Evolutionary conservation across 2,113 vertebrate genomes (phyloP).

Genomic region (Plectropomus leopardus): DNA sequence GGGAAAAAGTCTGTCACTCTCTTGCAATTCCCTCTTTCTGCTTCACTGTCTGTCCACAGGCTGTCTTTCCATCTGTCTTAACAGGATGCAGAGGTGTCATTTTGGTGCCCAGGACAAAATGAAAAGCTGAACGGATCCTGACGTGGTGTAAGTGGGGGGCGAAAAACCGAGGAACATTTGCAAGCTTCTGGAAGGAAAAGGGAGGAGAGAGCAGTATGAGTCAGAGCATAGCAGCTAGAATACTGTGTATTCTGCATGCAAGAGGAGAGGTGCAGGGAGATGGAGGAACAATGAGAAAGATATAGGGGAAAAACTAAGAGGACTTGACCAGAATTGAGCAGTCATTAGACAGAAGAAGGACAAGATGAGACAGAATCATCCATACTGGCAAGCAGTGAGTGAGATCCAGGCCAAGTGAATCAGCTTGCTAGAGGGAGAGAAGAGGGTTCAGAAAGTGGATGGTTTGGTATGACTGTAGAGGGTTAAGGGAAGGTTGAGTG

Average conservation of each 20-base stretch:
- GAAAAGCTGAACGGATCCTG: slow-evolving; percentile 44
- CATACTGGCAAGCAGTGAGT: slow-evolving; percentile 31
- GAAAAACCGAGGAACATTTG: slow-evolving; percentile 43
- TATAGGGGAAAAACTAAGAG: slow-evolving; percentile 19
- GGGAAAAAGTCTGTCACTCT: slow-evolving; percentile 14
- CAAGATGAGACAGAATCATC: slow-evolving; percentile 50
- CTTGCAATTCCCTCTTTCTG: slow-evolving; percentile 26
- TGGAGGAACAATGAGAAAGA: slow-evolving; percentile 52
- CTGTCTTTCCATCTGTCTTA: slow-evolving; percentile 48
- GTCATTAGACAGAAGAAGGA: slow-evolving; percentile 44
- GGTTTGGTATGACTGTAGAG: slow-evolving; percentile 44
- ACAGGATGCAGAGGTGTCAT: slow-evolving; percentile 31
- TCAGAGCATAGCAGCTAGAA: slow-evolving; percentile 69
- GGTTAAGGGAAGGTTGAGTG: slow-evolving; percentile 61
- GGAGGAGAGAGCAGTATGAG: slow-evolving; percentile 71
- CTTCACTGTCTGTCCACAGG: slow-evolving; percentile 39
- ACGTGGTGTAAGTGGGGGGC: slow-evolving; percentile 35
- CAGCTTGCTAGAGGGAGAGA: slow-evolving; percentile 53
- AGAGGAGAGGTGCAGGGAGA: slow-evolving; percentile 59
- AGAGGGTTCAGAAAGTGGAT: slow-evolving; percentile 51
- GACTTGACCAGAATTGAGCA: slow-evolving; percentile 58
- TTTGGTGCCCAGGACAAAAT: slow-evolving; percentile 26
- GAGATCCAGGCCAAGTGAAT: slow-evolving; percentile 68
- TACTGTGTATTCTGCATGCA: slow-evolving; percentile 58
- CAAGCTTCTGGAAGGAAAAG: slow-evolving; percentile 71